phyloP scores from a whole-genome alignment of 2,113 vertebrate species.

The Megaceryle torquata region DNA sequence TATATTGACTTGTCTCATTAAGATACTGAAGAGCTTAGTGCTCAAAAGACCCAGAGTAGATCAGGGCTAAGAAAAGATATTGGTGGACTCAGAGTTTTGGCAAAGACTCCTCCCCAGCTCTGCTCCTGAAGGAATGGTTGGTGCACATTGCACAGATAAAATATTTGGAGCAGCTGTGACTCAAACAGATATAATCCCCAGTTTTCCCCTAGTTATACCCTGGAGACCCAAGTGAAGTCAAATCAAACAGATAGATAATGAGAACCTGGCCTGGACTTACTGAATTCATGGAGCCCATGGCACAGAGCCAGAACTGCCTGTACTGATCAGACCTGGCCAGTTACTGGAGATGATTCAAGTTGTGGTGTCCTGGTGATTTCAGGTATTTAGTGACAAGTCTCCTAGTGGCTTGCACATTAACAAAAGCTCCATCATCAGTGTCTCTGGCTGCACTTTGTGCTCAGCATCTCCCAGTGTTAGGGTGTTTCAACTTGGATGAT shows the following conservation, averaged over 20 bases:
- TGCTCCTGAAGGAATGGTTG: background rate
- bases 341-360: background rate
- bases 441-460: background rate
- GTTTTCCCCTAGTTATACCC: background rate
- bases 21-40: background rate
- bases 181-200: background rate
- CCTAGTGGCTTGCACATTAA: background rate
- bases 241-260: background rate
- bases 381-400: background rate
- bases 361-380: background rate
- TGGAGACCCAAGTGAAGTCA: background rate
- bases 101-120: background rate
- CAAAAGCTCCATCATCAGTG: background rate
- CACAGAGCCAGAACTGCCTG: background rate
- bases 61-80: background rate
- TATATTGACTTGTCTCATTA: background rate
- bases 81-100: background rate
- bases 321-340: background rate
- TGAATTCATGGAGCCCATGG: background rate
- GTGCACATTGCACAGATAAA: background rate
- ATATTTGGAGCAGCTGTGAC: background rate
- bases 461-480: background rate
- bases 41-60: background rate
- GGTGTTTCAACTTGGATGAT: background rate
- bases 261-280: background rate